Evolutionary conservation across 2,888 invertebrate species (phyloP).

Genomic region (Hartigia nigra): DNA sequence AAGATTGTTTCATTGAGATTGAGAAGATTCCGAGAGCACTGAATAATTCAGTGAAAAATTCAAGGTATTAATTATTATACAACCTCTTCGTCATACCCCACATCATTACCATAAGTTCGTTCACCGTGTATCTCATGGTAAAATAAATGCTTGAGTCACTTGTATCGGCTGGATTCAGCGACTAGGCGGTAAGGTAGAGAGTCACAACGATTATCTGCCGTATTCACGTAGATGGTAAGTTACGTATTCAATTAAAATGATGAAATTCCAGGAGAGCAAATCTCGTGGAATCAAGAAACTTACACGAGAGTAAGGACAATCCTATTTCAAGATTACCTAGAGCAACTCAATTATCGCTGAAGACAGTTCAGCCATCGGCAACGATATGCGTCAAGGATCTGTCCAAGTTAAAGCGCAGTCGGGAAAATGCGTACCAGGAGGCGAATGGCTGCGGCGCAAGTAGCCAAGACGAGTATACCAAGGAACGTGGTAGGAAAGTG

Average conservation of each 20-base stretch:
- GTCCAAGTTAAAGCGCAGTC: slow-evolving; percentile 28
- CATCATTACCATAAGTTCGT: background rate
- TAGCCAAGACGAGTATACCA: slow-evolving; percentile 29
- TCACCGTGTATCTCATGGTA: background rate
- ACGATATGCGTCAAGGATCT: slow-evolving; percentile 32
- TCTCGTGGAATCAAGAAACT: background rate
- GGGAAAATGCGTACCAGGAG: slow-evolving; percentile 14
- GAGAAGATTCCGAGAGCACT: slow-evolving; percentile 26
- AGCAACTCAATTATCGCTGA: slow-evolving; percentile 43
- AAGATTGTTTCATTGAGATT: slow-evolving; percentile 34
- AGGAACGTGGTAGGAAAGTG: slow-evolving; percentile 24
- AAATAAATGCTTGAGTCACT: background rate
- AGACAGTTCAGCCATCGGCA: slow-evolving; percentile 25
- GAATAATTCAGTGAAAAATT: slow-evolving; percentile 6
- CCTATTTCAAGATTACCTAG: slow-evolving; percentile 39
- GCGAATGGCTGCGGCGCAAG: background rate
- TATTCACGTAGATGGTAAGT: background rate
- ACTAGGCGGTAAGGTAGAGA: background rate
- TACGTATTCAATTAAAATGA: background rate
- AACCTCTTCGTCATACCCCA: background rate
- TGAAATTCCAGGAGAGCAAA: background rate
- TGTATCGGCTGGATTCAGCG: background rate
- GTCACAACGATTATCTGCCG: background rate
- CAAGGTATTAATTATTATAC: background rate
- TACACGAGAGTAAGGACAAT: background rate